Percentiles rank a stretch among this genome's conserved stretches.
Evolutionary conservation across 2,888 invertebrate genomes (phyloP).

Genomic region (Pogonocherus hispidulus): DNA sequence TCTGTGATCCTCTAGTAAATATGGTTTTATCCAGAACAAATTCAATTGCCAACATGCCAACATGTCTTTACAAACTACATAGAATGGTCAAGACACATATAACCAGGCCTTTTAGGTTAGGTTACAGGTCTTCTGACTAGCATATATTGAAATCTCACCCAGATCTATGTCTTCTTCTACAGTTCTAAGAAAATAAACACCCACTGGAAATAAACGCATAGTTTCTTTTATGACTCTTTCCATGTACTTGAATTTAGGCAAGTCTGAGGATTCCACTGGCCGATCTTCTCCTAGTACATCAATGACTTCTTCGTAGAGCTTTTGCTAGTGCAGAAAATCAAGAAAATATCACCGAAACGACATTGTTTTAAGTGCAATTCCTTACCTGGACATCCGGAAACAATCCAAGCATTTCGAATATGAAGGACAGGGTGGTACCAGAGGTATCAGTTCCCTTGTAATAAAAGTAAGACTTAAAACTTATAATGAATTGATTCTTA

Average conservation of each 20-base stretch:
- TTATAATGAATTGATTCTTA: no score
- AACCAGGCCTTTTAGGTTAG: no score
- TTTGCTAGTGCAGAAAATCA: slow-evolving; percentile 37
- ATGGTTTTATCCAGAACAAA: no score
- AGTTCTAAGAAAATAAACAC: slow-evolving; percentile 37
- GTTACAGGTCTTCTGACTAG: not conserved
- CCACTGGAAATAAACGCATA: slow-evolving; percentile 53
- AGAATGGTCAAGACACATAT: no score
- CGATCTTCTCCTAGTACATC: slow-evolving; percentile 42
- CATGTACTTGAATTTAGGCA: slow-evolving; percentile 48
- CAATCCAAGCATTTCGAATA: slow-evolving; percentile 53
- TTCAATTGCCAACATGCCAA: no score
- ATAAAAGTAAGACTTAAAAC: no score
- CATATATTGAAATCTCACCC: no score
- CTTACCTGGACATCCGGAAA: slow-evolving; percentile 42
- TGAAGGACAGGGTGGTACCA: slow-evolving; percentile 54
- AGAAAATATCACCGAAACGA: no score
- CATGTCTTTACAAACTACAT: no score
- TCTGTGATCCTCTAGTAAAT: no score
- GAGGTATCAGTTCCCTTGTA: slow-evolving; percentile 56
- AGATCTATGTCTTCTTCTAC: slow-evolving; percentile 45
- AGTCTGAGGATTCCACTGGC: slow-evolving; percentile 36
- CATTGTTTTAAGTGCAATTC: not conserved
- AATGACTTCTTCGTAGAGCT: slow-evolving; percentile 50
- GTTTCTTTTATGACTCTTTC: slow-evolving; percentile 55